Evolutionary conservation across 2,888 invertebrate species (phyloP).

Genomic region (Odontocerum albicorne): DNA sequence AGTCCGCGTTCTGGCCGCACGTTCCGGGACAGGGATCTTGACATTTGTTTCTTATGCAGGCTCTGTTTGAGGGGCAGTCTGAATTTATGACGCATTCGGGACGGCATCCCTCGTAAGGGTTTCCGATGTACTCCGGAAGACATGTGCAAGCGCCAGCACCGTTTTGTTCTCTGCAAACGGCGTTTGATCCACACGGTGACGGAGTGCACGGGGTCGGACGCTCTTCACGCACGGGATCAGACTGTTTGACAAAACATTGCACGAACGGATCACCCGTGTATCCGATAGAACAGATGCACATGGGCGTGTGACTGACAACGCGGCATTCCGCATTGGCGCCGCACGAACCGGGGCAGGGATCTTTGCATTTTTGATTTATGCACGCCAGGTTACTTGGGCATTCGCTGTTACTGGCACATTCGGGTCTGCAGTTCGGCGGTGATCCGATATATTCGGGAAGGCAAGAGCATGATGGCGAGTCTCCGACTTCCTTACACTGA

Average conservation of each 20-base stretch:
- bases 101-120: constrained; percentile 69
- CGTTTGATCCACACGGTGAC: constrained; percentile 74
- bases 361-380: constrained; percentile 70
- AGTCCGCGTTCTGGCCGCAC: constrained; percentile 72
- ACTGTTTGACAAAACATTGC: constrained; percentile 55
- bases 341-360: constrained; percentile 74
- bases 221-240: constrained; percentile 44
- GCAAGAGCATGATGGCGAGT: constrained; percentile 70
- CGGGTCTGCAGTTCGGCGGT: constrained; percentile 73
- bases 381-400: constrained; percentile 68
- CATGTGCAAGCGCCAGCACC: constrained; percentile 74
- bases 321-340: constrained; percentile 71
- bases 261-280: constrained; percentile 74
- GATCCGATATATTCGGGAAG: constrained; percentile 65
- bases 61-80: constrained; percentile 70
- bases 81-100: constrained; percentile 76
- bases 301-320: constrained; percentile 72
- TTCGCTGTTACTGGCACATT: constrained; percentile 73
- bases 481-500: constrained; percentile 62
- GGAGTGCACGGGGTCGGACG: constrained; percentile 63
- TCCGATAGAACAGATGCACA: constrained; percentile 66
- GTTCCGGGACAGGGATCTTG: constrained; percentile 75
- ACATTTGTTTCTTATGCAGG: constrained; percentile 75
- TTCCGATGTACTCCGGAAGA: constrained; percentile 63
- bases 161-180: constrained; percentile 68